These are phyloP conservation scores for Hyposmocoma kahamanoa DNA, from an alignment of 1,140 invertebrate species.

Conservation along the genomic window DNA sequence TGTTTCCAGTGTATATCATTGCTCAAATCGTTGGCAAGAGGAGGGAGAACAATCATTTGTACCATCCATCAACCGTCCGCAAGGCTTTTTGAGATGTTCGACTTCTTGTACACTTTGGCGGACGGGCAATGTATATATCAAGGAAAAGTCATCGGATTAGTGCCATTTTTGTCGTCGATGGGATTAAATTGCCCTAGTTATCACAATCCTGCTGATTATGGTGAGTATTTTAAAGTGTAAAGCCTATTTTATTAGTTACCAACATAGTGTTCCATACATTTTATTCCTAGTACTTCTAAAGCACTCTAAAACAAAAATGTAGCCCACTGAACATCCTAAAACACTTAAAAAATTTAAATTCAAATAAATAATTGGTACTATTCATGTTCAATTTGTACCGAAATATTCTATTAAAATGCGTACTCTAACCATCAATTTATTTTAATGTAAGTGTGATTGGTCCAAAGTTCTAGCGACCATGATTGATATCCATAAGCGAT, in stretches of 20 bases:
- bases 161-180: conserved; percentile 90
- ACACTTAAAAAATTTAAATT: too few relatives aligned
- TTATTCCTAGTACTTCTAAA: background rate
- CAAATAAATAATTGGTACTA: too few relatives aligned
- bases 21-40: conserved; percentile 84
- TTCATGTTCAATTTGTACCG: too few relatives aligned
- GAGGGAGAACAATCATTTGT: conserved; percentile 94
- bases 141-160: conserved; percentile 85
- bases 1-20: conserved; percentile 93
- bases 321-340: too few relatives aligned
- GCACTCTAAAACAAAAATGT: too few relatives aligned
- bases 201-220: conserved; percentile 97
- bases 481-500: too few relatives aligned
- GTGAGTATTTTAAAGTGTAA: conserved; percentile 75
- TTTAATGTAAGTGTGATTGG: too few relatives aligned
- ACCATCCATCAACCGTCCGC: conserved; percentile 98
- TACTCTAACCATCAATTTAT: too few relatives aligned
- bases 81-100: conserved; percentile 96
- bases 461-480: too few relatives aligned
- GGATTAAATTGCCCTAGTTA: conserved; percentile 92
- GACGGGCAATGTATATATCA: conserved; percentile 95
- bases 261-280: background rate
- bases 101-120: conserved; percentile 91
- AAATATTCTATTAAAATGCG: too few relatives aligned
- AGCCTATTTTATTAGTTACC: too few relatives aligned